Evolutionary conservation across 2,888 invertebrate genomes (phyloP), one percentile per base, ranked within the genome.

Genomic region (Drosophila quinaria): DNA sequence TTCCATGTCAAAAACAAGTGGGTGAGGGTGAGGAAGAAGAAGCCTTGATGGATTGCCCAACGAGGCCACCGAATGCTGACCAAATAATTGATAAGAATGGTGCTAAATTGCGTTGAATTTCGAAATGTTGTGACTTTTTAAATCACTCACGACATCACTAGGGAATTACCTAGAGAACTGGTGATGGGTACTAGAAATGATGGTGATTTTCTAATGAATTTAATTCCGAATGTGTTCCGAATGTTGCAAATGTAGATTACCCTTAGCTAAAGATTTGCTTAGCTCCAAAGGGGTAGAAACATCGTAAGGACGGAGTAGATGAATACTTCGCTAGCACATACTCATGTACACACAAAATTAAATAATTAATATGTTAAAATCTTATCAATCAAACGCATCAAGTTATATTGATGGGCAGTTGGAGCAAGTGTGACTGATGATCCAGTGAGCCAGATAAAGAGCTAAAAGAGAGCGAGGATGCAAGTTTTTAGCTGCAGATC

Each of bases 371-470:
- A 17, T 39, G 22, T 37, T 25, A 49, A 15, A 49, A 58, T 66
- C 54, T 54, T 68, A 68, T 59, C 69, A 55, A 10, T 41, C 6
- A 19, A 44, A 29, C 42, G 15, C n/a, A 22, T 49, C 4, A 25
- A 25, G 22, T 25, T 33, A 35, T 49, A 39, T n/a, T 41, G 22
- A 42, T 29, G 39, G 41, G 29, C 29, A 66, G 22, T 25, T 31
- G 13, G 5, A 31, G 15, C 1, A 6, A 35, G 9, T 35, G 33
- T 10, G n/a, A 15, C 37, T 39, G 22, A 17, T 39, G 52, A 47
- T 29, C 17, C n/a, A 39, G 13, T 46, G 17, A 37, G 5, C 35
- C 11, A 35, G 9, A 25, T 4, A n/a, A 1, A 13, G n/a, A 50
- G 41, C 8, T 6, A 19, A 31, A 4, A 22, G 44, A 19, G 55